Percentiles rank a stretch among this genome's conserved stretches.
These are phyloP conservation scores for Clarias laeviceps DNA, from an alignment of 2,797 vertebrate species.

Conservation along the genomic window DNA sequence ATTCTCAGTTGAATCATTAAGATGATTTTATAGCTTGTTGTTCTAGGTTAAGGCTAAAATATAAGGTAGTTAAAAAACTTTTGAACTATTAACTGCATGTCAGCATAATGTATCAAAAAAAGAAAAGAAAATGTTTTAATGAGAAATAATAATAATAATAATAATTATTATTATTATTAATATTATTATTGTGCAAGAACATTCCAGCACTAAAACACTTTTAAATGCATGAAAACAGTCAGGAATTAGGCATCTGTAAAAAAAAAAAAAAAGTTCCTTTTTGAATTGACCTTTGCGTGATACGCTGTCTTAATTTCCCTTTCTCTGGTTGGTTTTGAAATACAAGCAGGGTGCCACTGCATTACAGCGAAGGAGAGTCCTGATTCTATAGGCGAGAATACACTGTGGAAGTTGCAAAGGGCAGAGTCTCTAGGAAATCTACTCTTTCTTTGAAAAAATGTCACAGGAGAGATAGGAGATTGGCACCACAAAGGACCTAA, in stretches of 20 bases:
- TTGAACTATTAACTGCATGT: background rate
- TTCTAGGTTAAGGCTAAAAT: background rate
- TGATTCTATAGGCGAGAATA: slow-evolving; percentile 86
- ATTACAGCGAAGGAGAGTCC: slow-evolving; percentile 84
- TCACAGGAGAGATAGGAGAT: slow-evolving; percentile 98
- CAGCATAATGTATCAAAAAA: background rate
- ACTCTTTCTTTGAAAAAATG: slow-evolving; percentile 99
- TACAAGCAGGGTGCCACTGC: slow-evolving; percentile 76
- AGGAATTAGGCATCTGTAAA: slow-evolving; percentile 73
- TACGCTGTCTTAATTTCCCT: slow-evolving; percentile 88
- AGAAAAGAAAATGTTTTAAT: background rate
- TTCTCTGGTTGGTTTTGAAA: slow-evolving; percentile 75
- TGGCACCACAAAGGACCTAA: slow-evolving; percentile 98
- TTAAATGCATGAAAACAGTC: slow-evolving; percentile 65
- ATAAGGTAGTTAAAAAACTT: background rate
- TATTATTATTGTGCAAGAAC: slow-evolving; percentile 19
- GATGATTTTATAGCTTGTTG: background rate
- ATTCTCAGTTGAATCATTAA: background rate
- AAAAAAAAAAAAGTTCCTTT: slow-evolving; percentile 63
- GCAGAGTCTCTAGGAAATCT: slow-evolving; percentile 99
- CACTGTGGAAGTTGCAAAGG: slow-evolving; percentile 96
- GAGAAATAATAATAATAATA: background rate
- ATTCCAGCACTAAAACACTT: slow-evolving; percentile 44
- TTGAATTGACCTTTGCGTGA: slow-evolving; percentile 77
- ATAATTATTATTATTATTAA: no score